Base-by-base conservation (phyloP, 2,797 vertebrate genomes). In the Myiotriccus ornatus region DNA sequence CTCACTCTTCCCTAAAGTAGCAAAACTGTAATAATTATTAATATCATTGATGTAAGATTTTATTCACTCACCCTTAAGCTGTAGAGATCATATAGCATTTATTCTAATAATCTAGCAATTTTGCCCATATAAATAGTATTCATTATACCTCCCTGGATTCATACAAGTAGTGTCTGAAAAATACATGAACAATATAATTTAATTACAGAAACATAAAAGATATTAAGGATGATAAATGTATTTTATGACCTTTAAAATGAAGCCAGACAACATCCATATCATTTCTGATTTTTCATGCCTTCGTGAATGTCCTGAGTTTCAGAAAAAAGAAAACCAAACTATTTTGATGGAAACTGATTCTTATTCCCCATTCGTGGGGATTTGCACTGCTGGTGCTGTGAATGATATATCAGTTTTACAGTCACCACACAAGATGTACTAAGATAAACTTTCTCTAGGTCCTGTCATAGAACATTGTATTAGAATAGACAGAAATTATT, bases 161-260 rank as follows among this genome's bases (percentile, higher is more conserved):
- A 43, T 34, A 74, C 7, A 65, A 69, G 34, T 14, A 70, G 59
- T 32, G 11, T 22, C 73, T 73, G 67, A 81, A 94, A 94, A 96
- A 87, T 28, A 74, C 63, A 78, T 4, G 34, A 84, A 63, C 14
- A 39, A 46, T 76, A 67, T 79, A 62, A 93, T 86, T 90, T 78
- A 91, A 90, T 92, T 89, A 50, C 28, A 62, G 62, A 77, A 77
- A 60, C 21, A 46, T 85, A 84, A 84, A 87, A 91, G 7, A 71
- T 77, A 60, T 60, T 93, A 84, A 69, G 37, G 43, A 28, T 53
- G 55, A 91, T 68, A 81, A 86, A 82, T 85, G 30, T 44, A 77
- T 70, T 89, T 94, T 89, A 84, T 90, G 70, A 71, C 47, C 46
- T 89, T 94, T 92, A 90, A 91, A 94, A 93, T 84, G 5, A 94